phyloP scores from a whole-genome alignment of 2,797 vertebrate genomes.

The Pristis pectinata region DNA sequence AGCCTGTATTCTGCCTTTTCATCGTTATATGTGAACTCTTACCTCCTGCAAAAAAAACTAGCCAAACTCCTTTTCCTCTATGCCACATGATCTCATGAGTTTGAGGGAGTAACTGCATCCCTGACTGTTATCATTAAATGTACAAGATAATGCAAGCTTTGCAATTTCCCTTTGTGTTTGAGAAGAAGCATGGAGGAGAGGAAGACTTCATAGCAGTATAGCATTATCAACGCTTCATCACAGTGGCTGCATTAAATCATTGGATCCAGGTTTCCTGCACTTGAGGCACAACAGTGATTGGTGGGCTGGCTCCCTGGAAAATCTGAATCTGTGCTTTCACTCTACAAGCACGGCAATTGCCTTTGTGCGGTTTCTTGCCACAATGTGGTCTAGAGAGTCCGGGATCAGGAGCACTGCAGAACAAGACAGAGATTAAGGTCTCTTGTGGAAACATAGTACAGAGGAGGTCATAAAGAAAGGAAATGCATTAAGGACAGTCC shows the following conservation, averaged over 20 bases:
- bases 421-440: background rate
- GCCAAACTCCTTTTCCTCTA: background rate
- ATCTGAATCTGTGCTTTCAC: background rate
- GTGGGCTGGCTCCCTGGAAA: background rate
- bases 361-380: background rate
- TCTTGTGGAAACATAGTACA: background rate
- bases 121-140: background rate
- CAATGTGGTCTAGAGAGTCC: background rate
- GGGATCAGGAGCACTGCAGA: background rate
- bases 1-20: background rate
- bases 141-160: background rate
- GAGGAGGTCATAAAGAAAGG: background rate
- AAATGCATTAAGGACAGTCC: background rate
- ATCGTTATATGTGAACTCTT: no score
- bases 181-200: background rate
- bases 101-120: no score
- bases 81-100: background rate
- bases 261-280: background rate
- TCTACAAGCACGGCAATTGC: background rate
- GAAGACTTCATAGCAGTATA: background rate
- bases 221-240: background rate
- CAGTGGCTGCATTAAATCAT: background rate
- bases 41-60: no score
- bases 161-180: background rate
- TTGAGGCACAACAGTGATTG: background rate